These are phyloP conservation scores for Germaria angustata DNA, from an alignment of 2,888 invertebrate species.

Conservation along the genomic window DNA sequence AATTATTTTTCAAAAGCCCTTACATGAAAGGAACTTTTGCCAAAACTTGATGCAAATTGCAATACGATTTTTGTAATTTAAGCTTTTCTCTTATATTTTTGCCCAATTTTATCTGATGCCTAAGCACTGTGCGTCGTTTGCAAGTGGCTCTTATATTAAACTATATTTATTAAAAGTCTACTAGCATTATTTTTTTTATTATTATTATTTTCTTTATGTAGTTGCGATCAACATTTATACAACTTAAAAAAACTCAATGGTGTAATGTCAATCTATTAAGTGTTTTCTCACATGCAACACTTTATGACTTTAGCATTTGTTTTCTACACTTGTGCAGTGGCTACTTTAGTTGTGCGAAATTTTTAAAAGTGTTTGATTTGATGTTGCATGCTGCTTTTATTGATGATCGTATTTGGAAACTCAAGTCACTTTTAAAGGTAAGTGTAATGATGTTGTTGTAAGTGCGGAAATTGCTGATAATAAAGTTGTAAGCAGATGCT, in stretches of 20 bases:
- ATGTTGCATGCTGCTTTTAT: conserved; percentile 51
- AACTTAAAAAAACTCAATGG: conserved; percentile 52
- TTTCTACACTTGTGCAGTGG: not conserved
- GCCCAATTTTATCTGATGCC: too few species aligned
- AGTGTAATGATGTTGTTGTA: not conserved
- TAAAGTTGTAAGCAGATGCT: conserved; percentile 17
- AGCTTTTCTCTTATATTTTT: too few species aligned
- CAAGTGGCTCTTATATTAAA: too few species aligned
- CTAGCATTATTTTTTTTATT: too few species aligned
- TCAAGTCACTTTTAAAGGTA: conserved; percentile 34
- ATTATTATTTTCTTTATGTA: too few species aligned
- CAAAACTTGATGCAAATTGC: too few species aligned
- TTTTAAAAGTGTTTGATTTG: conserved; percentile 19
- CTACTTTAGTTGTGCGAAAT: conserved; percentile 12
- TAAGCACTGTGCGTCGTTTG: too few species aligned
- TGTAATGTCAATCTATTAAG: conserved; percentile 54
- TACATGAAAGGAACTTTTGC: too few species aligned
- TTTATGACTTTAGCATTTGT: not conserved
- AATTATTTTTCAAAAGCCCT: too few species aligned
- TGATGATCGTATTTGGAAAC: conserved; percentile 14
- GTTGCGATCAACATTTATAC: conserved; percentile 14
- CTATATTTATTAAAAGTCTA: too few species aligned
- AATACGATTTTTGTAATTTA: too few species aligned
- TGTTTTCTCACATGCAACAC: conserved; percentile 61
- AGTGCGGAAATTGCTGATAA: conserved; percentile 32